A percentile compares a stretch with the other conserved stretches of the same genome.
phyloP scores from a whole-genome alignment of 1,140 invertebrate species.

The Nymphalis io region DNA sequence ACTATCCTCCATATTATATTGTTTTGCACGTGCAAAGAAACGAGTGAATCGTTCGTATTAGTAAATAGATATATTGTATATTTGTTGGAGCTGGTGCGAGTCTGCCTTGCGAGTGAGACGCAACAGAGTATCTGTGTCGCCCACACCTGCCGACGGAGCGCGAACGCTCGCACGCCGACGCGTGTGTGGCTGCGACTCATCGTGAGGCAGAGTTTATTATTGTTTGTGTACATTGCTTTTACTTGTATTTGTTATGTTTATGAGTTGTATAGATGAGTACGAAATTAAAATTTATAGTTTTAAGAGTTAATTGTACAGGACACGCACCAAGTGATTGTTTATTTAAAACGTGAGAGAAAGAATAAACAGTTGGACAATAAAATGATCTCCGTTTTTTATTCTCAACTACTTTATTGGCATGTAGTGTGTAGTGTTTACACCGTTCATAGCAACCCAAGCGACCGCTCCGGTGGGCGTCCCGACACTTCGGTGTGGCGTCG shows the following conservation, averaged over 20 bases:
- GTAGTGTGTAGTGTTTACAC: no score
- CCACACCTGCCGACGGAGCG: no score
- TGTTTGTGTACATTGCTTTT: constrained; percentile 59
- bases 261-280: constrained; percentile 54
- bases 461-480: no score
- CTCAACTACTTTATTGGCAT: constrained; percentile 19
- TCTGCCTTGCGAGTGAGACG: background rate
- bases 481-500: no score
- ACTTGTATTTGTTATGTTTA: constrained; percentile 69
- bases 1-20: no score
- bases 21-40: no score
- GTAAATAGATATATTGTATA: constrained; percentile 27
- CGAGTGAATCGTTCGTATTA: constrained; percentile 6
- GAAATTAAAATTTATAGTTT: constrained; percentile 48
- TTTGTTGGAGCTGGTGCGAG: constrained; percentile 11
- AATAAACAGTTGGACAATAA: constrained; percentile 74
- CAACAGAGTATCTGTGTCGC: no score
- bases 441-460: no score
- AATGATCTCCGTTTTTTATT: constrained; percentile 19
- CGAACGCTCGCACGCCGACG: no score
- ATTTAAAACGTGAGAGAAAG: constrained; percentile 38
- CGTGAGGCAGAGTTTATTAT: constrained; percentile 42
- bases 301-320: constrained; percentile 43
- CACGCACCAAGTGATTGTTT: constrained; percentile 34
- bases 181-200: background rate